phyloP scores from a whole-genome alignment of 2,797 vertebrate species.

The Perodicticus potto region DNA sequence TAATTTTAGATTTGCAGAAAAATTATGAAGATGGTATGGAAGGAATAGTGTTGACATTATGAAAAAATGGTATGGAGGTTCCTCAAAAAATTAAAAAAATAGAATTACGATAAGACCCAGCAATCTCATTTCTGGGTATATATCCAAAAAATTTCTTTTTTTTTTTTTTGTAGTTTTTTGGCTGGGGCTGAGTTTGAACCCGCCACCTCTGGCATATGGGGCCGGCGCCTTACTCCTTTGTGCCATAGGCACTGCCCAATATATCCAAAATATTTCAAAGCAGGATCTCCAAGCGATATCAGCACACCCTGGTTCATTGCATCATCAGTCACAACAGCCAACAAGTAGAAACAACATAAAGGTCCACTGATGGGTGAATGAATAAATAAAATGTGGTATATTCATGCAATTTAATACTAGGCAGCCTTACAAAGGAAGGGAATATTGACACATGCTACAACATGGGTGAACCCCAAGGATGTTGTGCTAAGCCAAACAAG shows the following conservation, averaged over 20 bases:
- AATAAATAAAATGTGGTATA: no score
- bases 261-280: no score
- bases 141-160: neutral
- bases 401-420: no score
- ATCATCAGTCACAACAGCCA: neutral
- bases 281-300: neutral
- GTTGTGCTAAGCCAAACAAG: no score
- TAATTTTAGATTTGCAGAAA: slow-evolving; percentile 42
- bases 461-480: no score
- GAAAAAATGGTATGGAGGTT: neutral
- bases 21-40: neutral
- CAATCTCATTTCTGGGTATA: neutral
- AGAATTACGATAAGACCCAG: neutral
- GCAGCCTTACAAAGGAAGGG: no score
- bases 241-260: no score
- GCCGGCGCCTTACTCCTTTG: no score
- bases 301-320: neutral
- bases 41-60: neutral
- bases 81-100: neutral
- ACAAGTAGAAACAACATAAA: neutral
- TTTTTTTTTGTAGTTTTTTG: no score
- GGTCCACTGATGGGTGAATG: neutral
- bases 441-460: no score
- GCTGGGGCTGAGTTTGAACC: no score
- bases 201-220: no score